Evolutionary conservation across 1,140 invertebrate genomes (phyloP).

Genomic region (Bathynomus jamesi): DNA sequence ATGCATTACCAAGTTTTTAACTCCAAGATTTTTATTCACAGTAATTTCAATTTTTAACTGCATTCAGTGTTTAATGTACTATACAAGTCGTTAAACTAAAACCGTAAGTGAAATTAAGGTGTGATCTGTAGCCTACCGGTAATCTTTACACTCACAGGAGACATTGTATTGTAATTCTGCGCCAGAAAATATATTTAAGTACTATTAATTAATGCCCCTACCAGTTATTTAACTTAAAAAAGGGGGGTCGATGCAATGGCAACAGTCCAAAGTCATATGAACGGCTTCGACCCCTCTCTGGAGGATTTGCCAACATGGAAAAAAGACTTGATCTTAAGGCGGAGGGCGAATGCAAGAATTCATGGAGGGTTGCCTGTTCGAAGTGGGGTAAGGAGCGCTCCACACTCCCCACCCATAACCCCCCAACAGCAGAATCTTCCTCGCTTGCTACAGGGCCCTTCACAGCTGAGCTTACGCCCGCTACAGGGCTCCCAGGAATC

Average conservation of each 20-base stretch:
- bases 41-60: too few relatives aligned
- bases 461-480: conserved; percentile 11
- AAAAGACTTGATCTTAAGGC: conserved; percentile 30
- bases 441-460: conserved; percentile 16
- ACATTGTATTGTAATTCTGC: too few relatives aligned
- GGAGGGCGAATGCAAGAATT: conserved; percentile 32
- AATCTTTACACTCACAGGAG: too few relatives aligned
- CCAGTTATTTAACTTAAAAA: too few relatives aligned
- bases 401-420: conserved; percentile 20
- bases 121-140: too few relatives aligned
- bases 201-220: too few relatives aligned
- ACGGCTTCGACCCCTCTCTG: conserved; percentile 17
- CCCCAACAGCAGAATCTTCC: conserved; percentile 3
- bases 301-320: conserved; percentile 33
- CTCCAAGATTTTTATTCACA: too few relatives aligned
- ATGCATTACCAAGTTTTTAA: too few relatives aligned
- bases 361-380: conserved; percentile 14
- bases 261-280: neutral
- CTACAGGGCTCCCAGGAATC: conserved; percentile 26
- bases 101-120: too few relatives aligned
- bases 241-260: neutral
- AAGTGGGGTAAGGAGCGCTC: conserved; percentile 9
- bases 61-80: too few relatives aligned
- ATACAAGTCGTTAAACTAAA: too few relatives aligned
- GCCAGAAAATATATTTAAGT: too few relatives aligned